Conservation (phyloP, 1,140 invertebrate genomes). For the Brachionus rotundiformis region DNA sequence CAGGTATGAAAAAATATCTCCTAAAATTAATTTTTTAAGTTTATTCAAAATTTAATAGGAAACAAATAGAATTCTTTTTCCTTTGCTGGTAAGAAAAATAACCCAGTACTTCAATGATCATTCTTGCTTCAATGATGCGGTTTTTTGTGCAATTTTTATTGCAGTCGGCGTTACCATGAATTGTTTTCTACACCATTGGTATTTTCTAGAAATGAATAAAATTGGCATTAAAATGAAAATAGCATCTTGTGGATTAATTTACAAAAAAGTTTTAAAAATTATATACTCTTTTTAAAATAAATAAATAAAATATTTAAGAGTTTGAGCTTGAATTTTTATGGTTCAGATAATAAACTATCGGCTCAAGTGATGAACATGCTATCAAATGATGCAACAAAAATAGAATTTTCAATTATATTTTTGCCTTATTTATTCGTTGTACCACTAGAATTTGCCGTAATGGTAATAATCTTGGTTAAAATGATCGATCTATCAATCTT, state of each 20-base stretch:
- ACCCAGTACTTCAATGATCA: conserved; percentile 59
- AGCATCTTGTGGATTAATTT: conserved; percentile 76
- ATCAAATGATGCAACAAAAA: conserved; percentile 35
- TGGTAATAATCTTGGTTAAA: background rate
- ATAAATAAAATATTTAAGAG: background rate
- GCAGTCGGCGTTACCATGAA: conserved; percentile 72
- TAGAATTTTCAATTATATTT: conserved; percentile 26
- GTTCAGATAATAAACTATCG: background rate
- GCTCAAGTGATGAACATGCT: conserved; percentile 36
- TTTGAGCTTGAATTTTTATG: background rate
- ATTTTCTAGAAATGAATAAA: conserved; percentile 72
- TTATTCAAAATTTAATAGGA: conserved; percentile 57
- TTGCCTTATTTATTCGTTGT: conserved; percentile 9
- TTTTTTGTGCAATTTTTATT: conserved; percentile 65
- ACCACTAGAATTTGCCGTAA: background rate
- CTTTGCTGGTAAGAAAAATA: conserved; percentile 59
- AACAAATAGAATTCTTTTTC: conserved; percentile 60
- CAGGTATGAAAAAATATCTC: conserved; percentile 11
- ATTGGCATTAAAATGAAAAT: conserved; percentile 78
- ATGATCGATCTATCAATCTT: background rate
- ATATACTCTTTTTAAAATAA: background rate
- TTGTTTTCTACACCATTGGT: conserved; percentile 75
- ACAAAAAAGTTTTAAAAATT: conserved; percentile 71
- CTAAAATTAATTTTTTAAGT: too few relatives aligned
- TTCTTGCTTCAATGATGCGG: conserved; percentile 55